phyloP scores from a whole-genome alignment of 2,113 vertebrate species.

The Cynoglossus semilaevis region DNA sequence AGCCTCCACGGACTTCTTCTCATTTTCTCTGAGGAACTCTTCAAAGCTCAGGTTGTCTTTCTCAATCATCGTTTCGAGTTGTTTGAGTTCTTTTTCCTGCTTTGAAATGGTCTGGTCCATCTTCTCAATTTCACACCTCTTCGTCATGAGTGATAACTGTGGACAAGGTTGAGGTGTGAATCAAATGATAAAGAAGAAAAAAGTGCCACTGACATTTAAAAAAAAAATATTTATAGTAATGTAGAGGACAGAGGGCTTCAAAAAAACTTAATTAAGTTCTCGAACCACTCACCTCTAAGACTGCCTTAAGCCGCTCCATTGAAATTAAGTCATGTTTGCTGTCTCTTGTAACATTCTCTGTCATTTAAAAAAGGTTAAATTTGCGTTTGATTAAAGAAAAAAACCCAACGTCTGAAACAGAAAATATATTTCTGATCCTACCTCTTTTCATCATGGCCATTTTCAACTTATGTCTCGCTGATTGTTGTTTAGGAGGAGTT shows the following conservation, averaged over 20 bases:
- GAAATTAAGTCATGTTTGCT: constrained; percentile 74
- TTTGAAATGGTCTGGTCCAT: constrained; percentile 73
- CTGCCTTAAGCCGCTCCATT: constrained; percentile 83
- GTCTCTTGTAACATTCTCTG: constrained; percentile 79
- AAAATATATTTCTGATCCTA: constrained; percentile 1
- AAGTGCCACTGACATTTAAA: no score
- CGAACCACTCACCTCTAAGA: constrained; percentile 81
- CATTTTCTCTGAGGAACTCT: constrained; percentile 83
- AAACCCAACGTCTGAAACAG: not conserved
- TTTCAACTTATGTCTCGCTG: constrained; percentile 61
- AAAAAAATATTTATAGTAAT: no score
- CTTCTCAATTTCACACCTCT: constrained; percentile 78
- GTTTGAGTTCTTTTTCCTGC: constrained; percentile 78
- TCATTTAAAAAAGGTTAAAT: constrained; percentile 6
- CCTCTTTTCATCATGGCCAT: constrained; percentile 75
- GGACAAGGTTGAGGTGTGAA: constrained; percentile 1
- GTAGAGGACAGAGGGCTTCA: not conserved
- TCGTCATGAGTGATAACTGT: constrained; percentile 82
- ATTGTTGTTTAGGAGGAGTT: constrained; percentile 32
- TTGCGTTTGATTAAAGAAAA: not conserved
- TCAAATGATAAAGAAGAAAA: not conserved
- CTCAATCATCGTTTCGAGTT: constrained; percentile 77
- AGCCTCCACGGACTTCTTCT: constrained; percentile 81
- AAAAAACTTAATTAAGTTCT: not conserved
- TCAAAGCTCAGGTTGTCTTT: constrained; percentile 79